Evolutionary conservation across 2,888 invertebrate genomes (phyloP).

Genomic region (Blastobasis adustella): DNA sequence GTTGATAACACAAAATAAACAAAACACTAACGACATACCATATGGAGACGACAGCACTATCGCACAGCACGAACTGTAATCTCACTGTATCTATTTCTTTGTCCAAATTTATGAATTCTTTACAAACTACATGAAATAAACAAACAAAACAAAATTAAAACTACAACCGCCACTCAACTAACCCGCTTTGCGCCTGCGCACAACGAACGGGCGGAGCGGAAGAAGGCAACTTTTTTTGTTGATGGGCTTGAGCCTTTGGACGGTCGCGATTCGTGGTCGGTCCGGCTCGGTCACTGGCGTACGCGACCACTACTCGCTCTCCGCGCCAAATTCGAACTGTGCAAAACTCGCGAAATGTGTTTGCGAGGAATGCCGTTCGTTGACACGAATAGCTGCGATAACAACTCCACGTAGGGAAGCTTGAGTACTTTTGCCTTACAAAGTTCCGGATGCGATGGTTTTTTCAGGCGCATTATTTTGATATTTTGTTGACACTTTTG

Average conservation of each 20-base stretch:
- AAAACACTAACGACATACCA: constrained; percentile 37
- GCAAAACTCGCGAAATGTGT: constrained; percentile 13
- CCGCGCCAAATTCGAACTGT: constrained; percentile 68
- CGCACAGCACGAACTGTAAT: too few relatives aligned
- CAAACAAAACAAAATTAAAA: constrained; percentile 2
- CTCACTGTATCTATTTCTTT: too few relatives aligned
- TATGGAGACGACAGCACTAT: constrained; percentile 10
- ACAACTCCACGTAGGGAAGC: too few relatives aligned
- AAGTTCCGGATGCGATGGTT: too few relatives aligned
- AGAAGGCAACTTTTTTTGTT: constrained; percentile 1
- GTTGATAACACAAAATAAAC: constrained; percentile 29
- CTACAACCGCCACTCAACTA: not conserved
- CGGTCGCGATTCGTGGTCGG: not conserved
- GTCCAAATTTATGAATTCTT: too few relatives aligned
- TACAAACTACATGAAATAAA: too few relatives aligned
- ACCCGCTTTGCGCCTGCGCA: not conserved
- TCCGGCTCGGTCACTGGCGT: constrained; percentile 25
- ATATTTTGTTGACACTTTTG: too few relatives aligned
- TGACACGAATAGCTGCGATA: constrained; percentile 1
- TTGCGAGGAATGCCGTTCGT: constrained; percentile 14
- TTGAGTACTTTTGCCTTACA: too few relatives aligned
- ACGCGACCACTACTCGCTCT: constrained; percentile 35
- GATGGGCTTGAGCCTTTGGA: too few relatives aligned
- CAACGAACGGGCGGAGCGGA: not conserved
- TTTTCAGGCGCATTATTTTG: too few relatives aligned